A percentile compares a stretch with the other conserved stretches of the same genome.
Conservation (phyloP, 2,888 invertebrate species). For the Pachydiplax longipennis region DNA sequence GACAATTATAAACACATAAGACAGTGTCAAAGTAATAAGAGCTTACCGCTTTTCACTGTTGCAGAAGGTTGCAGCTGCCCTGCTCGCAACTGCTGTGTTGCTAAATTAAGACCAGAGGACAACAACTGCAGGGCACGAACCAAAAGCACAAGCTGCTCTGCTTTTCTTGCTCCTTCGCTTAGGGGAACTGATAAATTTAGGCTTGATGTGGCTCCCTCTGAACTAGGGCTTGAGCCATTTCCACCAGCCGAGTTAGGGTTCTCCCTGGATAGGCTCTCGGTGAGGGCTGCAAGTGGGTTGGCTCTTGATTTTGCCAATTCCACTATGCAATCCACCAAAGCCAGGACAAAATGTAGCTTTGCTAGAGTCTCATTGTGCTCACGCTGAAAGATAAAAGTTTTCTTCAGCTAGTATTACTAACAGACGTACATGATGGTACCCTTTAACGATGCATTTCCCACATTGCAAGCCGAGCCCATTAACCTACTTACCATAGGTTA, state of each 20-base stretch:
- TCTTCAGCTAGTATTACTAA: too few species aligned
- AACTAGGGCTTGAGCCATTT: slow-evolving; percentile 56
- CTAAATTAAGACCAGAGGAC: slow-evolving; percentile 91
- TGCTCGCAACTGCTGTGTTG: slow-evolving; percentile 83
- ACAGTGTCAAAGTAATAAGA: background rate
- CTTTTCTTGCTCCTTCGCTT: slow-evolving; percentile 61
- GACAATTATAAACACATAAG: background rate
- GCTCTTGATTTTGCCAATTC: slow-evolving; percentile 85
- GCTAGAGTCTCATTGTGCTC: slow-evolving; percentile 97
- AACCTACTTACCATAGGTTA: too few species aligned
- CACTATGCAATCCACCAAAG: slow-evolving; percentile 92
- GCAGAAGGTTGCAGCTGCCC: slow-evolving; percentile 89
- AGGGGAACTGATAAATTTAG: slow-evolving; percentile 35
- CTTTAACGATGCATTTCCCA: too few species aligned
- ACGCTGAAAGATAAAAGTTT: slow-evolving; percentile 65
- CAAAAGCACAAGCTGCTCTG: slow-evolving; percentile 85
- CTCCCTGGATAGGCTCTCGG: slow-evolving; percentile 46
- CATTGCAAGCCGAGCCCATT: too few species aligned
- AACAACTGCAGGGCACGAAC: slow-evolving; percentile 92
- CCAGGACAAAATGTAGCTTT: slow-evolving; percentile 95
- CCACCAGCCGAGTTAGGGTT: slow-evolving; percentile 53
- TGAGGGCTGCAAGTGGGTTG: slow-evolving; percentile 72
- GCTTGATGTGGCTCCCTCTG: slow-evolving; percentile 49
- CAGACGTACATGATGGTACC: too few species aligned
- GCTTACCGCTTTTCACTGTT: slow-evolving; percentile 85